These are phyloP conservation scores for Brachypterus glaber DNA, from an alignment of 2,888 invertebrate species.

Conservation along the genomic window DNA sequence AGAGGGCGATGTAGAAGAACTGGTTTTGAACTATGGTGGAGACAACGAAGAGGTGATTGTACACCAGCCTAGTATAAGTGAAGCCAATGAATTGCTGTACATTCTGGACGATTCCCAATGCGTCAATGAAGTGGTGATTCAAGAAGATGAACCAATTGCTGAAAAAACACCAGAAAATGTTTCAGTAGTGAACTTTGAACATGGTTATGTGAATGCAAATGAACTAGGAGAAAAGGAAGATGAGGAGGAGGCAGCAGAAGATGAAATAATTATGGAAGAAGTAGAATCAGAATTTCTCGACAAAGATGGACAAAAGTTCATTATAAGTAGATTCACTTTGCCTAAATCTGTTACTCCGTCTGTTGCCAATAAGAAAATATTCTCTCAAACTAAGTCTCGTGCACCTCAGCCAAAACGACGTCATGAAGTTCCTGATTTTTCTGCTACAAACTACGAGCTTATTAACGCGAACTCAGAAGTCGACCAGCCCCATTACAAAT, in stretches of 20 bases:
- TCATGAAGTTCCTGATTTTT: constrained; percentile 38
- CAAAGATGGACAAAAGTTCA: constrained; percentile 13
- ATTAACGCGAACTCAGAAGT: constrained; percentile 35
- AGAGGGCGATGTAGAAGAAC: constrained; percentile 21
- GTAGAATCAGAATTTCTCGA: constrained; percentile 13
- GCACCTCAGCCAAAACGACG: constrained; percentile 27
- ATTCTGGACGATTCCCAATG: constrained; percentile 35
- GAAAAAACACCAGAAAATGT: constrained; percentile 20
- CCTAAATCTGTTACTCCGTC: constrained; percentile 13
- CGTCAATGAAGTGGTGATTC: constrained; percentile 35
- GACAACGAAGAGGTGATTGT: constrained; percentile 27
- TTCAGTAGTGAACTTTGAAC: constrained; percentile 35
- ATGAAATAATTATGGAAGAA: constrained; percentile 10
- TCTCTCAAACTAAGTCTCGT: constrained; percentile 22
- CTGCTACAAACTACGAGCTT: constrained; percentile 33
- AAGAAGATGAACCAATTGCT: constrained; percentile 25
- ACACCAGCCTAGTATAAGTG: constrained; percentile 18
- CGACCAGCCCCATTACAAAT: constrained; percentile 35
- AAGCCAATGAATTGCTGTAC: constrained; percentile 32
- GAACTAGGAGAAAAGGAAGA: constrained; percentile 6
- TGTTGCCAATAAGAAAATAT: constrained; percentile 15
- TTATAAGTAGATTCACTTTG: constrained; percentile 16
- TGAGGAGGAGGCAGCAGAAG: constrained; percentile 20
- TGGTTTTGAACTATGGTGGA: constrained; percentile 26
- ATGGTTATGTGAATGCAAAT: constrained; percentile 36